phyloP scores from a whole-genome alignment of 2,797 vertebrate species.

The Erpetoichthys calabaricus region DNA sequence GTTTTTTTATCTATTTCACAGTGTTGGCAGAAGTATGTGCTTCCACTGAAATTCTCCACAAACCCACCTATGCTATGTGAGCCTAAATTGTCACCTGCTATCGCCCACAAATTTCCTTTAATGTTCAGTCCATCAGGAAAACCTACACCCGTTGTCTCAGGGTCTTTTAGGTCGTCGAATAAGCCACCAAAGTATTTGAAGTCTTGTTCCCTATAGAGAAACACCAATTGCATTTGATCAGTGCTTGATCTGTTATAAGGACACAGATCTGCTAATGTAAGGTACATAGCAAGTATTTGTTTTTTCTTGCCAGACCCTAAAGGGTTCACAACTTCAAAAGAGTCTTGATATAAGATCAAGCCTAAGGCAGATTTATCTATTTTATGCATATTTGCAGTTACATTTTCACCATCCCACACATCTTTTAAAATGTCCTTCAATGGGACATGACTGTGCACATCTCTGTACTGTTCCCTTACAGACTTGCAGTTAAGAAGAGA shows the following conservation, averaged over 20 bases:
- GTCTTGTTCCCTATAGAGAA: slow-evolving; percentile 2
- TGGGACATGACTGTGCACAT: not conserved
- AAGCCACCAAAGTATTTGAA: slow-evolving; percentile 10
- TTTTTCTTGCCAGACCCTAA: too few relatives aligned
- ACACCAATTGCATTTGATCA: slow-evolving; percentile 7
- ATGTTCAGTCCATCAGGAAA: too few relatives aligned
- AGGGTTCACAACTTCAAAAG: not conserved
- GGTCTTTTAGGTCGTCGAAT: slow-evolving; percentile 26
- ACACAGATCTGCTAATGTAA: too few relatives aligned
- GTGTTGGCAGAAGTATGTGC: too few relatives aligned
- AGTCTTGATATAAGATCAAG: slow-evolving; percentile 3
- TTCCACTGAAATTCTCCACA: too few relatives aligned
- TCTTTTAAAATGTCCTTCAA: slow-evolving; percentile 1
- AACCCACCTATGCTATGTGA: too few relatives aligned
- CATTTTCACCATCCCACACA: slow-evolving; percentile 4
- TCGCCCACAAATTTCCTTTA: too few relatives aligned
- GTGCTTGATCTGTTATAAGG: slow-evolving; percentile 2
- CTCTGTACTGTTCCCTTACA: slow-evolving; percentile 2
- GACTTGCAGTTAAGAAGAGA: not conserved
- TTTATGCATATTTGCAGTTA: not conserved
- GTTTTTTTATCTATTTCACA: too few relatives aligned
- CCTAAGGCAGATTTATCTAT: slow-evolving; percentile 4
- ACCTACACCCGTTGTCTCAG: too few relatives aligned
- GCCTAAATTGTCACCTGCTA: too few relatives aligned
- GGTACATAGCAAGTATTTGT: slow-evolving; percentile 1